Evolutionary conservation across 53 echinoderm and acorn worm genomes (phyloP), one percentile per base, ranked within the genome.

Genomic region (Echinarachnius parma): DNA sequence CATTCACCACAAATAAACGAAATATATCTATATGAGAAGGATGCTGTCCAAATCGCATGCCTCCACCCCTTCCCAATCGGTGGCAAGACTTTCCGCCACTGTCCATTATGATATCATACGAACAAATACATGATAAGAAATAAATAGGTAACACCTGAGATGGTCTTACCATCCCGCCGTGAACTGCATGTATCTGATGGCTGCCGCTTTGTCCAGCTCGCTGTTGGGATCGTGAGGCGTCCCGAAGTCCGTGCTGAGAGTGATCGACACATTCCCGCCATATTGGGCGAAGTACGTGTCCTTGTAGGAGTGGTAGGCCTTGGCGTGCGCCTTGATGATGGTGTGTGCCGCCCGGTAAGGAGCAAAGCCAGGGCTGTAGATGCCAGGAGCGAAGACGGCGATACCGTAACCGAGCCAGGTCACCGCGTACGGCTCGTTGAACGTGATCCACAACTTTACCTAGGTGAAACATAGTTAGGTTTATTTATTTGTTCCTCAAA

Each of bases 381-480:
- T 75, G 27, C 90, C 90, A 13, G 94, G 94, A 15, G 94, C 94
- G 55, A 94, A 90, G 9, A 94, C 89, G 9, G 34, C 54, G 53
- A 87, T 81, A 10, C 94, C 94, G 49, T 94, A 94, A 2, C 94
- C 94, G 2, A 90, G 70, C 90, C 94, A 89, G 7, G 81, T 78
- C 2, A 94, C 89, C 9, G 90, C 94, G 39, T 90, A 94, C 0
- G 94, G 94, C 60, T 94, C 94, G 82, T 94, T 94, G 77, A 92
- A 92, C 24, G 93, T 92, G 20, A 88, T 82, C 93, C 93, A 92
- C 24, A 84, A 58, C 15, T 85, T 90, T 4, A 94, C 93, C 70
- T 86, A 70, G 26, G 4, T 21, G 3, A 58, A 55, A 55, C 56
- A n/a, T n/a, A n/a, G n/a, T n/a, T n/a, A n/a, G n/a, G n/a, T n/a